Conservation (phyloP, 2,888 invertebrate species). For the Lasioglossum vierecki region DNA sequence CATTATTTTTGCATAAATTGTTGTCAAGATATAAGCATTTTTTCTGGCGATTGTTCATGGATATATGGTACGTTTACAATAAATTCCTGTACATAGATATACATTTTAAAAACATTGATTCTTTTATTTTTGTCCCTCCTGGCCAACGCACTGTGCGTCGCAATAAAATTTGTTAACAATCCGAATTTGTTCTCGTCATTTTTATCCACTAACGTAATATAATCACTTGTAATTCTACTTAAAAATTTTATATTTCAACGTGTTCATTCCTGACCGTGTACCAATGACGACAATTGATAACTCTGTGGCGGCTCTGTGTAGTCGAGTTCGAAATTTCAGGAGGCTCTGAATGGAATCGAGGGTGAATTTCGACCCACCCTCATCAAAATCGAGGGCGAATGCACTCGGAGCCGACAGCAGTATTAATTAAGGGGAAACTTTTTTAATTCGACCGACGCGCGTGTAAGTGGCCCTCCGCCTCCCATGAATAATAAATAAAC, state of each 20-base stretch:
- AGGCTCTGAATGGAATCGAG: background rate
- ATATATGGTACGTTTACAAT: no score
- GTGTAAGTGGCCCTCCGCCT: conserved; percentile 54
- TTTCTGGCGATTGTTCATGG: no score
- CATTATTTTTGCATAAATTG: no score
- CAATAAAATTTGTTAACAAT: background rate
- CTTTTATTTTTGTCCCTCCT: no score
- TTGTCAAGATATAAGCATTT: no score
- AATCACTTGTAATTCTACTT: background rate
- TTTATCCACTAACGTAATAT: background rate
- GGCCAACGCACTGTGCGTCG: no score
- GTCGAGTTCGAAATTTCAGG: background rate
- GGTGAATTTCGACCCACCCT: conserved; percentile 12
- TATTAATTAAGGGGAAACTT: conserved; percentile 75
- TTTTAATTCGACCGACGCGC: conserved; percentile 71
- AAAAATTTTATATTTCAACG: background rate
- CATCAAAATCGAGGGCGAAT: conserved; percentile 42
- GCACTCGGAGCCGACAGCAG: conserved; percentile 56
- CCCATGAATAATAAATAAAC: conserved; percentile 75
- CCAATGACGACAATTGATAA: background rate
- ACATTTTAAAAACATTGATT: no score
- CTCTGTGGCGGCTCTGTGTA: background rate
- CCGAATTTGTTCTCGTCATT: background rate
- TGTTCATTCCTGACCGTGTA: background rate
- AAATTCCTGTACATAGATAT: no score